phyloP scores from a whole-genome alignment of 2,113 vertebrate species.

The Microcebus tavaratra region DNA sequence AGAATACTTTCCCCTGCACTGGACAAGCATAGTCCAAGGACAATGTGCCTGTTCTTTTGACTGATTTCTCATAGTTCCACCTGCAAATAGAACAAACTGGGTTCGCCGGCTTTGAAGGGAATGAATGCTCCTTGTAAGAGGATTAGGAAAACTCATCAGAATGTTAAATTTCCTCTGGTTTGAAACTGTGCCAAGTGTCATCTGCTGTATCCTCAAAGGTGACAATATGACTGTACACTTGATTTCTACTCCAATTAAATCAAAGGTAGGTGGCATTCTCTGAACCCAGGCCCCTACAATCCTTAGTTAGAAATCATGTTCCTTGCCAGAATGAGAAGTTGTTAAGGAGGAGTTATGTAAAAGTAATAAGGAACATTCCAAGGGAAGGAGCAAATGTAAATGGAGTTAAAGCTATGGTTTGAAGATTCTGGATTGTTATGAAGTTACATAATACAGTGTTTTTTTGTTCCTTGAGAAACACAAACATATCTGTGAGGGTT shows the following conservation, averaged over 20 bases:
- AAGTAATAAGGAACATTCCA: not conserved
- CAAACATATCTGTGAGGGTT: not conserved
- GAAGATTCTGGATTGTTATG: not conserved
- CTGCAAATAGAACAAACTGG: not conserved
- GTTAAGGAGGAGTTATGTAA: not conserved
- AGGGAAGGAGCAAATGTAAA: not conserved
- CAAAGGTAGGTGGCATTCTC: slow-evolving; percentile 18
- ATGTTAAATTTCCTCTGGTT: slow-evolving; percentile 14
- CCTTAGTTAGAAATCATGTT: not conserved
- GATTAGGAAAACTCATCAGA: slow-evolving; percentile 52
- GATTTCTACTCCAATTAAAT: slow-evolving; percentile 33
- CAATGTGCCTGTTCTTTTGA: not conserved
- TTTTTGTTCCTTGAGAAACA: not conserved
- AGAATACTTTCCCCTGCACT: not conserved
- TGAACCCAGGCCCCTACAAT: not conserved
- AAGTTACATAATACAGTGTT: not conserved
- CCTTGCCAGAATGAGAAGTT: not conserved
- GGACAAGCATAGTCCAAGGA: not conserved
- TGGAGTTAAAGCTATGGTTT: not conserved
- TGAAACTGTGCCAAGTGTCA: slow-evolving; percentile 46
- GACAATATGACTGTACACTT: not conserved
- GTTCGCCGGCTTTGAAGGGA: slow-evolving; percentile 24
- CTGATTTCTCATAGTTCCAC: not conserved
- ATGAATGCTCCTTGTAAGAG: slow-evolving; percentile 34
- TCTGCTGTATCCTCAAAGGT: not conserved